phyloP scores from a whole-genome alignment of 2,888 invertebrate genomes.

The Papilio elwesi region DNA sequence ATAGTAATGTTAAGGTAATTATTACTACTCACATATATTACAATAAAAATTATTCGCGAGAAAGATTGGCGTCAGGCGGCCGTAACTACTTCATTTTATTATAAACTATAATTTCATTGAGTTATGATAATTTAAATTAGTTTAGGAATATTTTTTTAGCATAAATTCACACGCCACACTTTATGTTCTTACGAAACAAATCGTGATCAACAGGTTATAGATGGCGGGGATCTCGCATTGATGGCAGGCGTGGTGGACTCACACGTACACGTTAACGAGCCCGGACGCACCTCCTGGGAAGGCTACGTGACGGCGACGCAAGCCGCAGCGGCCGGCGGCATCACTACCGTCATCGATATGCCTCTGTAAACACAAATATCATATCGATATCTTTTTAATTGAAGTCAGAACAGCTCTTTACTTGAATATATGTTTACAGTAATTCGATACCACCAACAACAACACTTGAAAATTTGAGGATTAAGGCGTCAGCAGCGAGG shows the following conservation, averaged over 20 bases:
- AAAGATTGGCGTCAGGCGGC: too few species aligned
- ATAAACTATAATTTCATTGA: too few species aligned
- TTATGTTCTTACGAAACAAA: neutral
- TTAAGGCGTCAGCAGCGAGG: conserved; percentile 84
- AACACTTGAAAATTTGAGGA: conserved; percentile 82
- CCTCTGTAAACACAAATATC: conserved; percentile 80
- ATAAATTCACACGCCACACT: neutral
- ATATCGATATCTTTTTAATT: neutral
- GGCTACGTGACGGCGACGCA: conserved; percentile 87
- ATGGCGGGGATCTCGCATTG: conserved; percentile 69
- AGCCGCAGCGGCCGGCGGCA: conserved; percentile 89
- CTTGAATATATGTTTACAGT: conserved; percentile 62
- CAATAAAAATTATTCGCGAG: neutral
- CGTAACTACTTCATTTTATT: too few species aligned
- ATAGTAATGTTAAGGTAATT: conserved; percentile 67
- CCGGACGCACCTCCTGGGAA: conserved; percentile 89
- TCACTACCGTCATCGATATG: conserved; percentile 89
- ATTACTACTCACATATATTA: neutral
- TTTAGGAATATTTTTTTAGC: neutral
- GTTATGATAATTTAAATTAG: too few species aligned
- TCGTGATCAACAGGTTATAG: conserved; percentile 58
- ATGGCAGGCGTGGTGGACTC: conserved; percentile 89
- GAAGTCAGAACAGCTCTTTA: neutral
- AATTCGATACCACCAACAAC: conserved; percentile 90
- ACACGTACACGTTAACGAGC: conserved; percentile 89